Percentiles rank a stretch among this genome's conserved stretches.
phyloP scores from a whole-genome alignment of 2,888 invertebrate species.

The Hydriomena furcata region DNA sequence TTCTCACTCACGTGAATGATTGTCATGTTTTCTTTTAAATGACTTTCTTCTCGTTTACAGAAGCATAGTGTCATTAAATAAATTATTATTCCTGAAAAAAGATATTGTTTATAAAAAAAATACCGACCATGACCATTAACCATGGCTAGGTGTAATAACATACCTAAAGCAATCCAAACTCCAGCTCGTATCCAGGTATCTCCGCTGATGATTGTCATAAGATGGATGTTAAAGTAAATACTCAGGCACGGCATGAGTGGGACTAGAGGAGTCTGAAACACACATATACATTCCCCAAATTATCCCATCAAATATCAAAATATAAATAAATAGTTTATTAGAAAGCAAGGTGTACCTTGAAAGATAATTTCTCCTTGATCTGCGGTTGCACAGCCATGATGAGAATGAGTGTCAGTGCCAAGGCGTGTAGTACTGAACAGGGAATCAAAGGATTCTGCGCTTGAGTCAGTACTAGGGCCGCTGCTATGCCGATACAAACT shows the following conservation, averaged over 20 bases:
- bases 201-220: constrained; percentile 91
- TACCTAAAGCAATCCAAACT: constrained; percentile 92
- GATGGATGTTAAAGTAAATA: constrained; percentile 91
- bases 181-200: constrained; percentile 93
- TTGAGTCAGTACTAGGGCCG: constrained; percentile 48
- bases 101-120: background rate
- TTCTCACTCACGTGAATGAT: constrained; percentile 50
- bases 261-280: constrained; percentile 89
- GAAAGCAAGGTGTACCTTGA: constrained; percentile 50
- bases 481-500: constrained; percentile 53
- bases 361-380: constrained; percentile 49
- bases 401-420: constrained; percentile 51
- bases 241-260: constrained; percentile 92
- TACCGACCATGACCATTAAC: no score
- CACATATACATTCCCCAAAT: background rate
- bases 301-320: no score
- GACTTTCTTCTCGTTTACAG: constrained; percentile 50
- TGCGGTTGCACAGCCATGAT: constrained; percentile 66
- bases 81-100: constrained; percentile 66
- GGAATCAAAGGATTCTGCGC: constrained; percentile 44
- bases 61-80: constrained; percentile 64
- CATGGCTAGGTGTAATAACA: constrained; percentile 33
- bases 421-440: constrained; percentile 46
- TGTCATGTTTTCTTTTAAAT: constrained; percentile 45
- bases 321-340: no score